Conservation (phyloP, 2,888 invertebrate species). For the Mechanitis messenoides region DNA sequence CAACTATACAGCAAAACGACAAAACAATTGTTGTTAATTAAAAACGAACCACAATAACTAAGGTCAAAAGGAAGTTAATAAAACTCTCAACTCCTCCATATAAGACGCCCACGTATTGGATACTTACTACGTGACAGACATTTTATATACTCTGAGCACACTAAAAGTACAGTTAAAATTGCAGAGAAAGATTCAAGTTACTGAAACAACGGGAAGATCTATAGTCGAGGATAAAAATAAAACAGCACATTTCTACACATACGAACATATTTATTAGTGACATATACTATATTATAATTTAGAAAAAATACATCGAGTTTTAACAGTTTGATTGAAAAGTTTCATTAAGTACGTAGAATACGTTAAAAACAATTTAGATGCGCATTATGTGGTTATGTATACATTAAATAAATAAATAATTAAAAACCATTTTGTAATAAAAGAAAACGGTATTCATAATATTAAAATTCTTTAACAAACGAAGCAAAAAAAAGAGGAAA, state of each 20-base stretch:
- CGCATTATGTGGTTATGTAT: slow-evolving; percentile 21
- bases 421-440: neutral
- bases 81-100: slow-evolving; percentile 16
- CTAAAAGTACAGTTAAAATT: slow-evolving; percentile 7
- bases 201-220: neutral
- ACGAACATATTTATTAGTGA: slow-evolving; percentile 62
- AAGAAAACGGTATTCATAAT: neutral
- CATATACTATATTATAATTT: slow-evolving; percentile 52
- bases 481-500: no score
- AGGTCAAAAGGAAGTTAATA: slow-evolving; percentile 21
- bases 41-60: slow-evolving; percentile 3
- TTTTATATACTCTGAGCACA: slow-evolving; percentile 3
- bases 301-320: slow-evolving; percentile 41
- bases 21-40: no score
- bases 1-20: no score
- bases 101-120: slow-evolving; percentile 17
- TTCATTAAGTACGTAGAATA: slow-evolving; percentile 23
- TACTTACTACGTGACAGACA: slow-evolving; percentile 14
- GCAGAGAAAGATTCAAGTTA: slow-evolving; percentile 15
- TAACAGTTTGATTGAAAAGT: slow-evolving; percentile 19
- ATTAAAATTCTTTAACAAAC: neutral
- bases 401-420: neutral
- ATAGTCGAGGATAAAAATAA: slow-evolving; percentile 36
- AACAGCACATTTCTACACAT: slow-evolving; percentile 58
- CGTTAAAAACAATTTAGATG: slow-evolving; percentile 14